These are phyloP conservation scores for Eulemur coronatus DNA, from an alignment of 2,797 vertebrate species.

Conservation along the genomic window DNA sequence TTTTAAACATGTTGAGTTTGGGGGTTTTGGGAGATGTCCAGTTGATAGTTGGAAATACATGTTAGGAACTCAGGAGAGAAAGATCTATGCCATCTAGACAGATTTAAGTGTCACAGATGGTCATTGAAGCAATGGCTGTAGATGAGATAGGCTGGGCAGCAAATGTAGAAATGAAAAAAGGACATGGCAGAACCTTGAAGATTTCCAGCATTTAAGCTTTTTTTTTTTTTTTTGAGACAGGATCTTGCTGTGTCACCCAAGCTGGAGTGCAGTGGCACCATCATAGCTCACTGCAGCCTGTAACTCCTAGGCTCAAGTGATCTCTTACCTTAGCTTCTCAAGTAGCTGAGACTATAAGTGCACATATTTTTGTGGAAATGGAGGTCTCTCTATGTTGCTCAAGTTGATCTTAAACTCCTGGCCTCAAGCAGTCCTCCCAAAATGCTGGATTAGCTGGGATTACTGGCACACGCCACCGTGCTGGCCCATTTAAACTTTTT, in stretches of 20 bases:
- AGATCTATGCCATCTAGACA: background rate
- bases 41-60: conserved; percentile 14
- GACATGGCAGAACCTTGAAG: background rate
- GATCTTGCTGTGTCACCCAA: background rate
- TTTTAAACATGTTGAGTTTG: conserved; percentile 16
- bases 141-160: background rate
- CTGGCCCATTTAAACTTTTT: background rate
- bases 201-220: conserved; percentile 1
- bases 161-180: conserved; percentile 19
- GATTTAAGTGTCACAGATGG: background rate
- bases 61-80: conserved; percentile 9
- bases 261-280: background rate
- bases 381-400: background rate
- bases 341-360: background rate
- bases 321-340: background rate
- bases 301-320: background rate
- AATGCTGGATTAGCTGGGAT: too few relatives aligned
- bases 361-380: background rate
- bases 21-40: background rate
- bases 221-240: background rate
- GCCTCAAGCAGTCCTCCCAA: too few relatives aligned
- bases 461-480: too few relatives aligned
- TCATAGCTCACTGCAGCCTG: background rate
- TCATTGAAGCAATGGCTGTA: background rate
- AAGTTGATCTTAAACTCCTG: background rate